A percentile compares a stretch with the other conserved stretches of the same genome.
Evolutionary conservation across 1,140 invertebrate genomes (phyloP).

Genomic region (Calephelis virginiensis): DNA sequence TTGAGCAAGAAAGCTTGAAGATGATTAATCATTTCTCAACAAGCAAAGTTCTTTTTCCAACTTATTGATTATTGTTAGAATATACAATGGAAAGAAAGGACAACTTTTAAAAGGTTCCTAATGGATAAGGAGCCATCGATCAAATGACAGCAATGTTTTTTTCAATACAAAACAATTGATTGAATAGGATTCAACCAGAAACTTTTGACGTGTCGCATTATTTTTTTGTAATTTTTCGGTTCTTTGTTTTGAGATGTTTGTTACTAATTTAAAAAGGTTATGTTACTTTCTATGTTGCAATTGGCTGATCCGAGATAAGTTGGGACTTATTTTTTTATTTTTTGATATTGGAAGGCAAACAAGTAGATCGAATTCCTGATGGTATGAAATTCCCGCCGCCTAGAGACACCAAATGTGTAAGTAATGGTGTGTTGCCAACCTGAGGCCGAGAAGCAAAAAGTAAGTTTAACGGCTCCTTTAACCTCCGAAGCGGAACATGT

Average conservation of each 20-base stretch:
- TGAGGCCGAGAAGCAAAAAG: too few species aligned
- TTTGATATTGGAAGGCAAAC: too few species aligned
- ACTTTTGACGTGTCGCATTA: neutral
- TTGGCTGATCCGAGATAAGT: too few species aligned
- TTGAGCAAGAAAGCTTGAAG: slow-evolving; percentile 43
- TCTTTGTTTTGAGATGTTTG: neutral
- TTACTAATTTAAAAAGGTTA: too few species aligned
- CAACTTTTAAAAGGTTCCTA: slow-evolving; percentile 72
- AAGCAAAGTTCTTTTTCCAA: slow-evolving; percentile 52
- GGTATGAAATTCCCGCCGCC: too few species aligned
- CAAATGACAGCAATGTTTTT: slow-evolving; percentile 71
- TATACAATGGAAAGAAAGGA: slow-evolving; percentile 72
- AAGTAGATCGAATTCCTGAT: too few species aligned
- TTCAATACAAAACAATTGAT: slow-evolving; percentile 72
- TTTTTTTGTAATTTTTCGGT: neutral
- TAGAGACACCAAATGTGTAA: too few species aligned
- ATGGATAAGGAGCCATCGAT: slow-evolving; percentile 76
- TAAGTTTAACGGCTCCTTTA: too few species aligned
- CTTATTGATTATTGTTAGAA: slow-evolving; percentile 64
- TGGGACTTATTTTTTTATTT: too few species aligned
- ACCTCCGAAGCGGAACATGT: too few species aligned
- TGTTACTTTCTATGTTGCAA: too few species aligned
- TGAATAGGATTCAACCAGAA: slow-evolving; percentile 35
- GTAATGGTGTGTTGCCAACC: too few species aligned
- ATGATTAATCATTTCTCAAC: slow-evolving; percentile 60